These are phyloP conservation scores for Trisateles emortualis DNA, from an alignment of 2,888 invertebrate genomes.

Conservation along the genomic window DNA sequence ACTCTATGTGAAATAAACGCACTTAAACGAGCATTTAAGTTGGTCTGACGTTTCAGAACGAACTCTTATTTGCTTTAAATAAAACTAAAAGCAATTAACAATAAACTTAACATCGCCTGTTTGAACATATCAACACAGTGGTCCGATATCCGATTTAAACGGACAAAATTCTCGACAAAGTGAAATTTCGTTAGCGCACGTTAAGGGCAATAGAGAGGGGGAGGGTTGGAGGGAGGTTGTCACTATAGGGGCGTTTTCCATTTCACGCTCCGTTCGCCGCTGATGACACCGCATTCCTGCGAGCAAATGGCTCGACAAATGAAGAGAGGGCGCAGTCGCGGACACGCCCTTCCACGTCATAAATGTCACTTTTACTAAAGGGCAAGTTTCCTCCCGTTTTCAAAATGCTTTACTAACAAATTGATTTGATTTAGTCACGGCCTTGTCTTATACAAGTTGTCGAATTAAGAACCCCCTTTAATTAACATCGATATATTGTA, in stretches of 20 bases:
- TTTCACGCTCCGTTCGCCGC: constrained; percentile 83
- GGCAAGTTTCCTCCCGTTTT: constrained; percentile 50
- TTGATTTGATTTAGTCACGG: constrained; percentile 71
- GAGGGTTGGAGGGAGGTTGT: constrained; percentile 62
- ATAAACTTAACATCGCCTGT: constrained; percentile 54
- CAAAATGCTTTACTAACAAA: constrained; percentile 65
- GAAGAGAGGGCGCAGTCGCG: constrained; percentile 78
- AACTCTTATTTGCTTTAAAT: constrained; percentile 48
- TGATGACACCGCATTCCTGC: constrained; percentile 85
- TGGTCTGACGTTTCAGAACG: constrained; percentile 11
- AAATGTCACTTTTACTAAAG: constrained; percentile 74
- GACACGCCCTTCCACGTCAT: constrained; percentile 82
- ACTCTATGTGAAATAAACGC: not conserved
- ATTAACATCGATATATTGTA: constrained; percentile 26
- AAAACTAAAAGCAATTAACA: constrained; percentile 62
- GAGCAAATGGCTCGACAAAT: constrained; percentile 86
- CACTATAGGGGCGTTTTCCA: constrained; percentile 84
- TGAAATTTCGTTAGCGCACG: constrained; percentile 81
- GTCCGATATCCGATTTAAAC: constrained; percentile 50
- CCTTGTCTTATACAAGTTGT: constrained; percentile 40
- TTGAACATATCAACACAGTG: constrained; percentile 60
- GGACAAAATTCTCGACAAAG: constrained; percentile 61
- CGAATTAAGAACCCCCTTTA: constrained; percentile 32
- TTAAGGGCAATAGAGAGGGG: constrained; percentile 63
- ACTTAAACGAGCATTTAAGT: not conserved